Evolutionary conservation across 2,797 vertebrate species (phyloP), one percentile per base, ranked within the genome.

Genomic region (Leucoraja ocellata): DNA sequence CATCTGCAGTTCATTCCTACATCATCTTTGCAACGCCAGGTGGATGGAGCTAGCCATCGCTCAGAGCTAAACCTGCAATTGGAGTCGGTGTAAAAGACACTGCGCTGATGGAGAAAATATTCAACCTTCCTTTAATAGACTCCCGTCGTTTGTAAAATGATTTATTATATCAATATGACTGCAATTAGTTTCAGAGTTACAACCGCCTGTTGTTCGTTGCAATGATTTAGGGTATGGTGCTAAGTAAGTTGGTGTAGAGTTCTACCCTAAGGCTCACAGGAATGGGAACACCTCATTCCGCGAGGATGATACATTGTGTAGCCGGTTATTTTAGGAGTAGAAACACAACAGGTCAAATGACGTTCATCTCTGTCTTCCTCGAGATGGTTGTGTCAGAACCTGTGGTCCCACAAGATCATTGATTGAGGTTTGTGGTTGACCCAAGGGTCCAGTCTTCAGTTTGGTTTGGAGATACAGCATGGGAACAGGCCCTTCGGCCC

Each of bases 141-240:
- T n/a, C 84, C 10, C n/a, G 18, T 88, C n/a, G 2, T 36, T 68
- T 68, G 36, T n/a, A 13, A 88, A 8, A 21, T 88, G 63, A 68
- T 88, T 21, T 21, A 88, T 63, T 86, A 63, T 63, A 32, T 68
- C n/a, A 63, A 88, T 68, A 18, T 68, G n/a, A 58, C 23, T 58
- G 46, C 46, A 83, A 83, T 83, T 83, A 36, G 39, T 88, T 88
- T 88, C 63, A 68, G 63, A 88, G 16, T 36, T 86, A 88, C 84
- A 88, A 68, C 6, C 1, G 84, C n/a, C 61, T 36, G 63, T 86
- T 86, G 83, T 88, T 88, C 63, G 39, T 88, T 88, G 68, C 61
- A 88, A 36, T 88, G 63, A 88, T 68, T 88, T 68, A 68, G 84
- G 65, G 8, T 36, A 68, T 32, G 63, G 63, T 68, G 65, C n/a